A percentile compares a stretch with the other conserved stretches of the same genome.
phyloP scores from a whole-genome alignment of 2,113 vertebrate genomes.

The Accipiter cooperii region DNA sequence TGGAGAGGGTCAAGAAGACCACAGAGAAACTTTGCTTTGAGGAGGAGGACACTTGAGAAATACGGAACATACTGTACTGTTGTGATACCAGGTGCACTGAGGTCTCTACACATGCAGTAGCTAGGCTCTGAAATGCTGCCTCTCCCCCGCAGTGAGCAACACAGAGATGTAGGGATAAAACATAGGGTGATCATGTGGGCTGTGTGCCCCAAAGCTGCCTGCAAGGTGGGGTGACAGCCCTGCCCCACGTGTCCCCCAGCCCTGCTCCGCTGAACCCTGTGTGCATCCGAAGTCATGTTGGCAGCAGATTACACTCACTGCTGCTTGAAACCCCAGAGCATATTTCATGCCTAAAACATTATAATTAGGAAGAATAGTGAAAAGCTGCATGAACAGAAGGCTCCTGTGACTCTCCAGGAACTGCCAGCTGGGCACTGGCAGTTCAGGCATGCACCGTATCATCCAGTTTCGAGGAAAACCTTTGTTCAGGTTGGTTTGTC shows the following conservation, averaged over 20 bases:
- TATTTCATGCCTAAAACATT: not conserved
- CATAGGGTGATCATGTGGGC: accelerated
- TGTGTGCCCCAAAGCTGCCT: not conserved
- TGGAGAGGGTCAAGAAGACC: not conserved
- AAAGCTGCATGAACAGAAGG: slow-evolving; percentile 25
- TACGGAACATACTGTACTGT: not conserved
- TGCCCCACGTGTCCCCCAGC: not conserved
- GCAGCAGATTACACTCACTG: not conserved
- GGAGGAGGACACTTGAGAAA: not conserved
- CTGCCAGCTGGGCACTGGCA: not conserved
- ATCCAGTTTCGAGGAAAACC: not conserved
- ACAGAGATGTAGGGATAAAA: not conserved
- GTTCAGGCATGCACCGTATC: not conserved
- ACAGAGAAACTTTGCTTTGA: not conserved
- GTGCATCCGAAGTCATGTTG: not conserved
- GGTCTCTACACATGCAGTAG: not conserved
- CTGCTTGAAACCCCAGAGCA: not conserved
- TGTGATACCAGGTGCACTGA: not conserved
- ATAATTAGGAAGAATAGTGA: not conserved
- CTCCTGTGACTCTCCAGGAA: slow-evolving; percentile 13
- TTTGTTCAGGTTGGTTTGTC: not conserved
- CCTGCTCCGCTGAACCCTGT: not conserved
- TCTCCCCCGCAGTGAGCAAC: not conserved
- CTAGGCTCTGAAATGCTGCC: not conserved
- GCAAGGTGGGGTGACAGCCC: not conserved